A percentile compares a stretch with the other conserved stretches of the same genome.
Conservation (phyloP, 2,113 vertebrate genomes). For the Plecotus auritus region DNA sequence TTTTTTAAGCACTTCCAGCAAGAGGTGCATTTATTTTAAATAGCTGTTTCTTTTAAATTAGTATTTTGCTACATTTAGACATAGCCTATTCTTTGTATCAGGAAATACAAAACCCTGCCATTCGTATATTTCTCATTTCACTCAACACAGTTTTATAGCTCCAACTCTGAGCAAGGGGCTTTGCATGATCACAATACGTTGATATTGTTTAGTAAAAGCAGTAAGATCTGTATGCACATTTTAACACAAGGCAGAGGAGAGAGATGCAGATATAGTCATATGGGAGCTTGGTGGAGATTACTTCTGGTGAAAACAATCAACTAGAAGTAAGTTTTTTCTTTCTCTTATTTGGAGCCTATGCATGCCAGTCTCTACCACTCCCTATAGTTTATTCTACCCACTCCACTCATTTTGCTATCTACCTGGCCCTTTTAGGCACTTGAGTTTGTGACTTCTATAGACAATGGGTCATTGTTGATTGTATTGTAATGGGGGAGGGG, state of each 20-base stretch:
- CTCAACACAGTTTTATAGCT: background rate
- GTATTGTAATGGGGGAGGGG: background rate
- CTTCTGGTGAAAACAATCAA: background rate
- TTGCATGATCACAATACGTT: background rate
- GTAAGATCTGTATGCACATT: background rate
- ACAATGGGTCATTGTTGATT: background rate
- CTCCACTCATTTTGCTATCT: background rate
- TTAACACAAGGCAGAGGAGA: background rate
- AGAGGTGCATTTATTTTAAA: background rate
- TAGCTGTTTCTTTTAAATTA: conserved; percentile 15
- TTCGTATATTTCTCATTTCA: background rate
- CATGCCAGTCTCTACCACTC: background rate
- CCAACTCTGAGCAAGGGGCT: background rate
- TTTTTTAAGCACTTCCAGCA: background rate
- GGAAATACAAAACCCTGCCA: background rate
- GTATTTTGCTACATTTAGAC: background rate
- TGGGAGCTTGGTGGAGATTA: background rate
- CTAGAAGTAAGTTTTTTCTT: background rate
- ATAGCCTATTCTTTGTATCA: background rate
- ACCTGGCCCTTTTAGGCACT: background rate
- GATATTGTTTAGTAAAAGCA: background rate
- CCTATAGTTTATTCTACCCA: background rate
- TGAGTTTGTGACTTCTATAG: background rate
- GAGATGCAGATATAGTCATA: background rate
- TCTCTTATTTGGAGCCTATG: background rate